A percentile compares a stretch with the other conserved stretches of the same genome.
These are phyloP conservation scores for Trachurus trachurus DNA, from an alignment of 2,797 vertebrate species.

Conservation along the genomic window DNA sequence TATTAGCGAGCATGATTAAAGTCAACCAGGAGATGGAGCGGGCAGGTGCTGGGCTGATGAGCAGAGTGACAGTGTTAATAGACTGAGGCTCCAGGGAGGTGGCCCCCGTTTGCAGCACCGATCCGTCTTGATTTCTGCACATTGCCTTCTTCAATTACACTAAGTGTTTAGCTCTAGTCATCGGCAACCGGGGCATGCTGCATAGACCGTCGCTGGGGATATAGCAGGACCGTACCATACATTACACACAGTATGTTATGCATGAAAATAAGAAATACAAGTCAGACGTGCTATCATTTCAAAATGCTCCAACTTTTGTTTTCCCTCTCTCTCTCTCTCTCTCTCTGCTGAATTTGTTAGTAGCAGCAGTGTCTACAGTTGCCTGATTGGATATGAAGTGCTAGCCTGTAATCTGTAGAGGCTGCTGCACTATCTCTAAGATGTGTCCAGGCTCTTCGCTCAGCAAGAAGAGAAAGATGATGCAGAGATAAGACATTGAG, in stretches of 20 bases:
- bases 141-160: constrained; percentile 87
- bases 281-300: constrained; percentile 33
- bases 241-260: constrained; percentile 54
- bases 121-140: constrained; percentile 88
- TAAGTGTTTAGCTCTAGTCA: constrained; percentile 81
- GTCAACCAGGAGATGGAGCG: constrained; percentile 74
- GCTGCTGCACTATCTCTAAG: constrained; percentile 71
- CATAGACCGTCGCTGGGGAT: constrained; percentile 44
- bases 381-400: constrained; percentile 65
- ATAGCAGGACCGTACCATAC: constrained; percentile 9
- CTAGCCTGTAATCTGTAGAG: constrained; percentile 65
- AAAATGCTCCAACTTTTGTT: constrained; percentile 37
- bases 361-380: constrained; percentile 28
- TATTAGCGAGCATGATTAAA: constrained; percentile 86
- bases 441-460: constrained; percentile 70
- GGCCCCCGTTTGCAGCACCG: constrained; percentile 78
- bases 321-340: neutral
- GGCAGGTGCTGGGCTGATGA: constrained; percentile 87
- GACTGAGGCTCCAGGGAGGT: constrained; percentile 84
- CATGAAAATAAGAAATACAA: constrained; percentile 57
- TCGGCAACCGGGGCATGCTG: constrained; percentile 60
- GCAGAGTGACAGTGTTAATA: constrained; percentile 88
- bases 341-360: constrained; percentile 40
- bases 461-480: constrained; percentile 73
- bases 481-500: constrained; percentile 81